A percentile compares a stretch with the other conserved stretches of the same genome.
Evolutionary conservation across 2,888 invertebrate genomes (phyloP).

Genomic region (Muscina levida): DNA sequence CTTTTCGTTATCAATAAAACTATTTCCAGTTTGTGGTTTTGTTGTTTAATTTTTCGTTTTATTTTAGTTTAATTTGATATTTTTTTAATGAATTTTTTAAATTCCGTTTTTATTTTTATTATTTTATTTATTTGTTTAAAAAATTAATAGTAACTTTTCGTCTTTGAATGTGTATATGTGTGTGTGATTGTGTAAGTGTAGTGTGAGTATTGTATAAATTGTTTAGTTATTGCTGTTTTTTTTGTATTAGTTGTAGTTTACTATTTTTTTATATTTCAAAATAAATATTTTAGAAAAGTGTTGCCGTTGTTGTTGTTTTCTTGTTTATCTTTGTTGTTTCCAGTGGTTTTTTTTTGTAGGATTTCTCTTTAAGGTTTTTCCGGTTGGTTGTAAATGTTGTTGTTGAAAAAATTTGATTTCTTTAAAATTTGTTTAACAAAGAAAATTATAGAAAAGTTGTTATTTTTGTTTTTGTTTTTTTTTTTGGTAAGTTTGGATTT

Average conservation of each 20-base stretch:
- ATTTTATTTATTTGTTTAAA: slow-evolving; percentile 35
- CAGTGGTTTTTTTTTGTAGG: slow-evolving; percentile 31
- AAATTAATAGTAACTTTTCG: slow-evolving; percentile 63
- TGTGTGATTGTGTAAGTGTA: slow-evolving; percentile 38
- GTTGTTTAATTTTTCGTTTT: slow-evolving; percentile 59
- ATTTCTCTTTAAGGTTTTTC: too few species aligned
- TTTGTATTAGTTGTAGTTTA: neutral
- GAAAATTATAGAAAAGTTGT: slow-evolving; percentile 51
- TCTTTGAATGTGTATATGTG: slow-evolving; percentile 47
- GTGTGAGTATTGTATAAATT: slow-evolving; percentile 36
- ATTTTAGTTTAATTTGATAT: slow-evolving; percentile 60
- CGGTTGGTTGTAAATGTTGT: too few species aligned
- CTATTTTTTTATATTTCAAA: too few species aligned
- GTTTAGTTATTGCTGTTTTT: neutral
- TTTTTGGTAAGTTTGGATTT: slow-evolving; percentile 19
- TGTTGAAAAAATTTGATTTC: neutral
- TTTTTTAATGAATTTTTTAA: slow-evolving; percentile 63
- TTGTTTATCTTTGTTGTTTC: slow-evolving; percentile 36
- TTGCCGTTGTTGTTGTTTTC: slow-evolving; percentile 5
- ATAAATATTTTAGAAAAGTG: neutral
- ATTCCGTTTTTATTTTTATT: slow-evolving; percentile 51
- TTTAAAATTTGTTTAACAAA: slow-evolving; percentile 11
- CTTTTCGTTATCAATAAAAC: slow-evolving; percentile 65
- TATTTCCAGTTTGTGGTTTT: slow-evolving; percentile 49
- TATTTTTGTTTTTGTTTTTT: slow-evolving; percentile 29